These are phyloP conservation scores for Antheraea mylitta DNA, from an alignment of 1,140 invertebrate species.

Conservation along the genomic window DNA sequence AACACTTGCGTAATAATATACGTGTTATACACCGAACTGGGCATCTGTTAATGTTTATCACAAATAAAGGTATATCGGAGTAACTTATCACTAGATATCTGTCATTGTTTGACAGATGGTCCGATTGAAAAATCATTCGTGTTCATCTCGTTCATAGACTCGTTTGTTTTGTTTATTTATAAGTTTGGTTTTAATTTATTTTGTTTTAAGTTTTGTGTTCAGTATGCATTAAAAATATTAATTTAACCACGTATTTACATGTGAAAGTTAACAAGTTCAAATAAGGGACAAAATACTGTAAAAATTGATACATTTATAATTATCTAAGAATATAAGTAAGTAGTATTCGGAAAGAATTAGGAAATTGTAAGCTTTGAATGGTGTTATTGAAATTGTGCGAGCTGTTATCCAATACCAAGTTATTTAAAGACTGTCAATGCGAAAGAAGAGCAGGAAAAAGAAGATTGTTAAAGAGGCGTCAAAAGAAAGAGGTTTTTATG, in stretches of 20 bases:
- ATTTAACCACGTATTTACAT: not conserved
- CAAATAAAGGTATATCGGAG: constrained; percentile 45
- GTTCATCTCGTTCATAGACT: constrained; percentile 37
- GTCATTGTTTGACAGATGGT: constrained; percentile 48
- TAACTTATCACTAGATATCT: constrained; percentile 62
- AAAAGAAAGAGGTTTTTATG: constrained; percentile 47
- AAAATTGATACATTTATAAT: no score
- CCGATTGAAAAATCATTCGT: constrained; percentile 46
- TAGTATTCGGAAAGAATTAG: not conserved
- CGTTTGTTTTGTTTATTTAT: constrained; percentile 42
- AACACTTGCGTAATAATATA: constrained; percentile 42
- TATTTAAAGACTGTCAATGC: constrained; percentile 73
- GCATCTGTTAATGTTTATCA: constrained; percentile 67
- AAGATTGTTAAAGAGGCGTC: constrained; percentile 54
- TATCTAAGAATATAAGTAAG: no score
- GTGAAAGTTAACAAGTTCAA: no score
- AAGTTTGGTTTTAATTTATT: no score
- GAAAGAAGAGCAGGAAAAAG: constrained; percentile 75
- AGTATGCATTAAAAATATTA: no score
- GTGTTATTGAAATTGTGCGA: constrained; percentile 64
- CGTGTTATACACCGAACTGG: constrained; percentile 25
- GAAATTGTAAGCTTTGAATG: constrained; percentile 41
- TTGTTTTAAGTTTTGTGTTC: no score
- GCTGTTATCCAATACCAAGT: constrained; percentile 64
- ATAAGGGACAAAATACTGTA: no score